Percentiles rank a stretch among this genome's conserved stretches.
Evolutionary conservation across 2,113 vertebrate species (phyloP).

Genomic region (Gila orcuttii): DNA sequence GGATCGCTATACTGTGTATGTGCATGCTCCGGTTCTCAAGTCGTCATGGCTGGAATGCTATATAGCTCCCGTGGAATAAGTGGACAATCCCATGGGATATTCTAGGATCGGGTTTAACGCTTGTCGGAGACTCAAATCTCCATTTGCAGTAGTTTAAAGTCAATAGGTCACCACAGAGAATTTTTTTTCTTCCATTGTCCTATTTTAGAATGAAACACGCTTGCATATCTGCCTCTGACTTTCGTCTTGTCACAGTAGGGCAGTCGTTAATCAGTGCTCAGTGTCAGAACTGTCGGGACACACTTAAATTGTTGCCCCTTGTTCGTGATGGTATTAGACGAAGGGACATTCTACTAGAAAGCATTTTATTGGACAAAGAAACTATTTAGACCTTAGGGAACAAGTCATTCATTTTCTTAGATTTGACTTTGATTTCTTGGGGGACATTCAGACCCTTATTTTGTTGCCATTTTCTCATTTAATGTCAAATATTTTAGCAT

Average conservation of each 20-base stretch:
- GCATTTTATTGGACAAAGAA: constrained; percentile 4
- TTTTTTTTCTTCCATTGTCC: constrained; percentile 12
- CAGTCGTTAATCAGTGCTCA: background rate
- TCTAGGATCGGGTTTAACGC: constrained; percentile 27
- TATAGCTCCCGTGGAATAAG: constrained; percentile 3
- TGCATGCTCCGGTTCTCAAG: constrained; percentile 1
- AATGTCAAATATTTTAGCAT: background rate
- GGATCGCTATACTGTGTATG: background rate
- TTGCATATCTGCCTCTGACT: background rate
- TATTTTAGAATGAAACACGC: constrained; percentile 5
- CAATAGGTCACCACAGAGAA: constrained; percentile 19
- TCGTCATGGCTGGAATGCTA: constrained; percentile 30
- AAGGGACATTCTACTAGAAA: background rate
- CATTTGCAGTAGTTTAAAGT: constrained; percentile 31
- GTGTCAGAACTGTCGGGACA: constrained; percentile 8
- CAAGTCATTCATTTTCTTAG: background rate
- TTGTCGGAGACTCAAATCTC: constrained; percentile 8
- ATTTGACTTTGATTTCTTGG: background rate
- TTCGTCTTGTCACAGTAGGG: background rate
- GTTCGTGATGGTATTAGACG: too few relatives aligned
- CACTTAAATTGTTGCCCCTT: background rate
- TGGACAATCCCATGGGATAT: constrained; percentile 16
- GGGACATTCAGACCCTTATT: background rate
- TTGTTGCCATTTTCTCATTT: background rate
- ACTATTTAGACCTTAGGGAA: background rate